A percentile compares a stretch with the other conserved stretches of the same genome.
Conservation (phyloP, 2,888 invertebrate species). For the Phortica okadai region DNA sequence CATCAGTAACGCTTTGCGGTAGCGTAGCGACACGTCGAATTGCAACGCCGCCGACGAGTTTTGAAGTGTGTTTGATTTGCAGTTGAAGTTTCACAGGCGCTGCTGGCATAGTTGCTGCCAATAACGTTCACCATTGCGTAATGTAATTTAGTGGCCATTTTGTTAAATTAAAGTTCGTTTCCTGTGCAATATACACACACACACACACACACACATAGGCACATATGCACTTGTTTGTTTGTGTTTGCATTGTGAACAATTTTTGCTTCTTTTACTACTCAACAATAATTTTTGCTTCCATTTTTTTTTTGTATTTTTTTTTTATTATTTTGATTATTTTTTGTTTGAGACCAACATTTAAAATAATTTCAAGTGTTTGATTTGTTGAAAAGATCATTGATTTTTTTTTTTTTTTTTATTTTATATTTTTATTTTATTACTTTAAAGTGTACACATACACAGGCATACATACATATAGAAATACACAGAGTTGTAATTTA, state of each 20-base stretch:
- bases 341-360: constrained; percentile 6
- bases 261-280: constrained; percentile 15
- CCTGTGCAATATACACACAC: constrained; percentile 45
- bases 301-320: constrained; percentile 13
- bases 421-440: not conserved
- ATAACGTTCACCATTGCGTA: constrained; percentile 34
- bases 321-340: constrained; percentile 21
- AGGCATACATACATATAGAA: not conserved
- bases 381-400: constrained; percentile 7
- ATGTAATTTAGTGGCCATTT: constrained; percentile 61
- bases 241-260: constrained; percentile 8
- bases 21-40: no score
- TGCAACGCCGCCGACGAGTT: constrained; percentile 44
- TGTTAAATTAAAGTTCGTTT: constrained; percentile 66
- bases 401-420: not conserved
- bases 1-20: constrained; percentile 12
- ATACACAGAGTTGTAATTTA: constrained; percentile 11
- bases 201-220: not conserved
- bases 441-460: constrained; percentile 1
- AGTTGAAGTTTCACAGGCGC: constrained; percentile 34
- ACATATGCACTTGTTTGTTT: not conserved
- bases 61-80: constrained; percentile 57
- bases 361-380: constrained; percentile 9
- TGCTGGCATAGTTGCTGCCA: constrained; percentile 6
- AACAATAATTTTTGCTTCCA: not conserved